phyloP scores from a whole-genome alignment of 2,113 vertebrate species.

The Calidris pugnax region DNA sequence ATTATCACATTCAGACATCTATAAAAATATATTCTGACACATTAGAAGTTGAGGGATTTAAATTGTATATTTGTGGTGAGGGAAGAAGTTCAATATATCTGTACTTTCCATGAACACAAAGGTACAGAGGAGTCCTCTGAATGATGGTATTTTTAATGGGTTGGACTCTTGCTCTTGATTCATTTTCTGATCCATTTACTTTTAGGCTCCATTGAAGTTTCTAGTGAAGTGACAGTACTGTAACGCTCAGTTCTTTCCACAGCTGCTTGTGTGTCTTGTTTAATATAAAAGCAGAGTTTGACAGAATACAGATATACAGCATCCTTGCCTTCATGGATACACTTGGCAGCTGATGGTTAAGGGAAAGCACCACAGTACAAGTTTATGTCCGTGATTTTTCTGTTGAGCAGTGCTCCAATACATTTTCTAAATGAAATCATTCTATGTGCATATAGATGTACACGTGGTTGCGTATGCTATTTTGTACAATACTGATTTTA shows the following conservation, averaged over 20 bases:
- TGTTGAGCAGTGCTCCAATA: accelerated
- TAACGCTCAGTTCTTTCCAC: background rate
- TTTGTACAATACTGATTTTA: background rate
- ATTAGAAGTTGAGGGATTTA: background rate
- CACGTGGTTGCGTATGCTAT: accelerated
- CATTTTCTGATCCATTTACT: background rate
- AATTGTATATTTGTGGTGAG: background rate
- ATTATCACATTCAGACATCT: background rate
- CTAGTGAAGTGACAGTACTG: background rate
- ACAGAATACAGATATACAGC: background rate
- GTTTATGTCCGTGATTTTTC: background rate
- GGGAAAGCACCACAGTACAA: background rate
- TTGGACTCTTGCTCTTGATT: background rate
- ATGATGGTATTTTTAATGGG: background rate
- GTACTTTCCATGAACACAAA: background rate
- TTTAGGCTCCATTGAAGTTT: background rate
- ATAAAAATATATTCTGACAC: background rate
- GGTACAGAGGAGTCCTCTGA: background rate
- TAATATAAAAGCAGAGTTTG: background rate
- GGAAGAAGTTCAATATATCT: background rate
- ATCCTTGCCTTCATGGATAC: background rate
- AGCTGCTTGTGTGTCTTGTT: background rate
- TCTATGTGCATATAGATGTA: background rate
- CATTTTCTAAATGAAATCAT: accelerated
- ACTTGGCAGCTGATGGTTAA: background rate